Percentiles rank a stretch among this genome's conserved stretches.
These are phyloP conservation scores for Trachythela sp. DNA, from an alignment of 64 coral and sea anemone species.

Conservation along the genomic window DNA sequence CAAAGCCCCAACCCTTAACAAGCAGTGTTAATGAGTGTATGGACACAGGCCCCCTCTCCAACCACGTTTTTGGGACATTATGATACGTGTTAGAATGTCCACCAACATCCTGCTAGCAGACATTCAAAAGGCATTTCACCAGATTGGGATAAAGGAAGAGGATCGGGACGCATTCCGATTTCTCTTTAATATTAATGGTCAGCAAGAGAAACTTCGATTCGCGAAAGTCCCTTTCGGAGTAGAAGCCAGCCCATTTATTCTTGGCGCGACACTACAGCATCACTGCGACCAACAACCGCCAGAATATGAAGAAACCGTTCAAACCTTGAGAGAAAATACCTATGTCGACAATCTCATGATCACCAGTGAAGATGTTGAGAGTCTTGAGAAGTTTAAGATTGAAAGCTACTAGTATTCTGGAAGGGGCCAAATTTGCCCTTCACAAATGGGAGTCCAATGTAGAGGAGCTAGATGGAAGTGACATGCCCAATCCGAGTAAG, in stretches of 20 bases:
- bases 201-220: no score
- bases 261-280: no score
- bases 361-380: background rate
- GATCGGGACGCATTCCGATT: no score
- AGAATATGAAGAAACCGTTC: no score
- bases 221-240: no score
- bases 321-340: no score
- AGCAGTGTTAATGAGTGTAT: background rate
- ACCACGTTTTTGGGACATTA: background rate
- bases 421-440: background rate
- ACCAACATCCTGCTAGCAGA: background rate
- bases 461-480: background rate
- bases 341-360: background rate
- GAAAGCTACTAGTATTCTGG: background rate
- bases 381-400: background rate
- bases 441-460: background rate
- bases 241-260: no score
- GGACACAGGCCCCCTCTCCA: background rate
- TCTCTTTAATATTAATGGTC: no score
- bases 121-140: no score
- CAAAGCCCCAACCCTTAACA: no score
- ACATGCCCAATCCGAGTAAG: background rate
- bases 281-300: background rate
- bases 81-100: background rate
- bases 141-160: no score